Evolutionary conservation across 2,888 invertebrate genomes (phyloP).

Genomic region (Platerodrilus igneus): DNA sequence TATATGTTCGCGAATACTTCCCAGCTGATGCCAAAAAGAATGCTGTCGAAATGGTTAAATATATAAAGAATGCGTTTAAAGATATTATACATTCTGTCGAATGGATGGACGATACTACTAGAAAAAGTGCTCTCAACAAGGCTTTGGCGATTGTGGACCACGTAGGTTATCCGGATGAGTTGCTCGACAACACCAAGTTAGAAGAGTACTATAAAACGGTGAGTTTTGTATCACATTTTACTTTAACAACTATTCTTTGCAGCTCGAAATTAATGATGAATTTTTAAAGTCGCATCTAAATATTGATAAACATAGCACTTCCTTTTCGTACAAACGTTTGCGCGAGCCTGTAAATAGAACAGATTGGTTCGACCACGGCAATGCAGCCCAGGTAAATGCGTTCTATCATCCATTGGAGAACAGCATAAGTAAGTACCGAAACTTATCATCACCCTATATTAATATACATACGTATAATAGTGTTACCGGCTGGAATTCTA

Average conservation of each 20-base stretch:
- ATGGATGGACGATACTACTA: slow-evolving; percentile 32
- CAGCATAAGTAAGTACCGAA: slow-evolving; percentile 51
- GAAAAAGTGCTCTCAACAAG: slow-evolving; percentile 27
- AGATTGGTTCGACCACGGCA: slow-evolving; percentile 52
- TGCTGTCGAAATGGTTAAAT: slow-evolving; percentile 26
- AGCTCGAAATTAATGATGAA: slow-evolving; percentile 46
- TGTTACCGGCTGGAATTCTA: slow-evolving; percentile 83
- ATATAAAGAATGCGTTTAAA: slow-evolving; percentile 24
- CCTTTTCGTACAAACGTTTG: slow-evolving; percentile 50
- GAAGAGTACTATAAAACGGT: slow-evolving; percentile 44
- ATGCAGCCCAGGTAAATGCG: slow-evolving; percentile 53
- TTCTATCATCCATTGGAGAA: slow-evolving; percentile 54
- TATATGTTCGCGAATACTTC: slow-evolving; percentile 64
- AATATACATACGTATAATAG: slow-evolving; percentile 46
- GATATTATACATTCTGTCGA: slow-evolving; percentile 24
- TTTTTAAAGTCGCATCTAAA: slow-evolving; percentile 51
- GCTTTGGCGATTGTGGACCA: slow-evolving; percentile 26
- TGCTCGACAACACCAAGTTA: slow-evolving; percentile 28
- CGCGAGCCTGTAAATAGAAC: slow-evolving; percentile 51
- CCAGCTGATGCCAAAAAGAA: slow-evolving; percentile 16
- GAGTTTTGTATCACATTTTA: neutral
- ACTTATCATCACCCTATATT: neutral
- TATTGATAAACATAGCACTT: slow-evolving; percentile 49
- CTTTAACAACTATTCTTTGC: slow-evolving; percentile 29
- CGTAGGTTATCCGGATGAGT: slow-evolving; percentile 34